Percentiles rank a stretch among this genome's conserved stretches.
Conservation (phyloP, 2,888 invertebrate species). For the Glyphotaelius pellucidus region DNA sequence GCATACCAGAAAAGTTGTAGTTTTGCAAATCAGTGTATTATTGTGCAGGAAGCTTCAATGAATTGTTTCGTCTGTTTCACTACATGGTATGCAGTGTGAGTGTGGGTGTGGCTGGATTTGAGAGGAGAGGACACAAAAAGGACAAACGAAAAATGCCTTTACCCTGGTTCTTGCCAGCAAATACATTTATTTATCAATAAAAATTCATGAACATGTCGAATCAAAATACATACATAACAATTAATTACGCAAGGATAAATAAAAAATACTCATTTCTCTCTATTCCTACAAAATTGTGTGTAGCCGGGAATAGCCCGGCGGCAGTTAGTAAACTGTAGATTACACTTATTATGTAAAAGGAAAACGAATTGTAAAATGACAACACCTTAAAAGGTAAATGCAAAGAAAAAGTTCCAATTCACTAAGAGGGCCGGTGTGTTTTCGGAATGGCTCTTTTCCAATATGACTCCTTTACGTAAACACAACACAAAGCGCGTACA, state of each 20-base stretch:
- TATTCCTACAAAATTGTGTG: not conserved
- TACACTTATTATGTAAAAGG: not conserved
- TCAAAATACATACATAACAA: slow-evolving; percentile 38
- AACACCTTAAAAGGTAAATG: slow-evolving; percentile 50
- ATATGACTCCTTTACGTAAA: slow-evolving; percentile 87
- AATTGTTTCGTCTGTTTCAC: too few species aligned
- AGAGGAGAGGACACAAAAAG: not conserved
- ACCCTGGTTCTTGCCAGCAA: slow-evolving; percentile 57
- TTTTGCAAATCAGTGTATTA: too few species aligned
- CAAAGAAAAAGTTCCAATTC: slow-evolving; percentile 67
- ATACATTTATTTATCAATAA: slow-evolving; percentile 58
- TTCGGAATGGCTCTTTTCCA: slow-evolving; percentile 94
- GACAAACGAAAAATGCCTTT: slow-evolving; percentile 44
- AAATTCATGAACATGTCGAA: slow-evolving; percentile 55
- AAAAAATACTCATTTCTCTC: slow-evolving; percentile 38
- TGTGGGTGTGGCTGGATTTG: not conserved
- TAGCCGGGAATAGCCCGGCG: not conserved
- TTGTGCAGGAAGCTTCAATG: not conserved
- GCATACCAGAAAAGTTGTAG: too few species aligned
- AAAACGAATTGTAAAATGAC: slow-evolving; percentile 44
- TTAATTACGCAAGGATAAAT: slow-evolving; percentile 21
- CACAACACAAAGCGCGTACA: slow-evolving; percentile 87
- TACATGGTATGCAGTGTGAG: too few species aligned
- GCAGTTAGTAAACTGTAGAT: not conserved
- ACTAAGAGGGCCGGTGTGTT: slow-evolving; percentile 85